A percentile compares a stretch with the other conserved stretches of the same genome.
These are phyloP conservation scores for Chaenogobius annularis DNA, from an alignment of 2,113 vertebrate genomes.

Conservation along the genomic window DNA sequence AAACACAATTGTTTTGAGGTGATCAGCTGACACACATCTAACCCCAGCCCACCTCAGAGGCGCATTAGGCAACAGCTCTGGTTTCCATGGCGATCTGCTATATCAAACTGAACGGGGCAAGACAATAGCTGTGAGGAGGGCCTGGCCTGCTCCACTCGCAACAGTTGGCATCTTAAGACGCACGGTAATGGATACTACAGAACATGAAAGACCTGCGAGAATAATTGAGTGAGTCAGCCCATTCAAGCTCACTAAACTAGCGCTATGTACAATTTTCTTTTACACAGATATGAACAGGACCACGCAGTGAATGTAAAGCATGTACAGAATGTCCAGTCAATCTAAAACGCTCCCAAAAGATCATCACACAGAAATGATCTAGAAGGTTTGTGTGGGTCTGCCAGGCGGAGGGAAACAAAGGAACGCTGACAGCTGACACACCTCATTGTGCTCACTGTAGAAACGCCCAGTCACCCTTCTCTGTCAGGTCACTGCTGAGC, in stretches of 20 bases:
- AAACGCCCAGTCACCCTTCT: constrained; percentile 40
- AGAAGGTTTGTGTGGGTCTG: neutral
- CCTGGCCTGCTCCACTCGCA: constrained; percentile 37
- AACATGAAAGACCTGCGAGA: constrained; percentile 51
- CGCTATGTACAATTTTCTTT: constrained; percentile 14
- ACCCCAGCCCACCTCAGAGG: constrained; percentile 26
- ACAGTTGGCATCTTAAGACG: constrained; percentile 67
- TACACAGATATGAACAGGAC: too few relatives aligned
- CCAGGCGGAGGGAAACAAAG: constrained; percentile 13
- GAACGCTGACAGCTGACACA: constrained; percentile 18
- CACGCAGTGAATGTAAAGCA: neutral
- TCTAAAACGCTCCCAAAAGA: neutral
- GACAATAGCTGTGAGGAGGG: constrained; percentile 52
- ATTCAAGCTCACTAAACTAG: constrained; percentile 18
- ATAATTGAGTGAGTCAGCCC: constrained; percentile 56
- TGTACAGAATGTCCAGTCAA: neutral
- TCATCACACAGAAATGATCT: neutral
- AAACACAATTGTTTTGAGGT: constrained; percentile 54
- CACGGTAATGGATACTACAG: constrained; percentile 63
- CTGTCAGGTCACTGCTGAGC: constrained; percentile 17
- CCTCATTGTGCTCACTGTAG: constrained; percentile 18
- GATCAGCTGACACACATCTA: constrained; percentile 63
- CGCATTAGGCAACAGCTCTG: constrained; percentile 27
- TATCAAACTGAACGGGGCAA: constrained; percentile 44
- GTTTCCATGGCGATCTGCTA: constrained; percentile 59